Base-by-base conservation (phyloP, 1,140 invertebrate genomes). In the Drosophila santomea region DNA sequence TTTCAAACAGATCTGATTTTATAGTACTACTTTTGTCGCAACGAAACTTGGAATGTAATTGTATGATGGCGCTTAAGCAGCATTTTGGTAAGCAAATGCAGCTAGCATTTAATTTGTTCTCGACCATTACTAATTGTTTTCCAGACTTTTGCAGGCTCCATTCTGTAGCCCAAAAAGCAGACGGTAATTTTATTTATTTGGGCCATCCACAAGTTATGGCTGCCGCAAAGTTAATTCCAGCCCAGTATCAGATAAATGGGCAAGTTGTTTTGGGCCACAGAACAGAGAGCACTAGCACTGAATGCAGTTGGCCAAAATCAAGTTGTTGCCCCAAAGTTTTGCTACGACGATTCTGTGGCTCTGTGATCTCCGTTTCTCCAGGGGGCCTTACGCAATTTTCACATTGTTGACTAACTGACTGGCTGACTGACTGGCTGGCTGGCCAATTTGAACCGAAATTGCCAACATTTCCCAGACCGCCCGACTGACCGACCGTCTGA, bases 401-500 rank as follows among this genome's bases (percentile, higher is more conserved):
- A 66, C 73, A 74, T 74, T 74, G 72, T 74, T 25, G 45, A 43
- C 41, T 15, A n/a, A 41, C 39, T 15, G 5, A 39, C 38, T 20
- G 20, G 4, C 41, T 17, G 2, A 43, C 41, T 10, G 8, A 10
- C 41, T 8, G 15, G 10, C 15, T 25, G 23, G 17, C n/a, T 38
- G 79, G 48, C 48, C 48, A 79, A 76, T 69, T 74, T 76, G 58
- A 39, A 39, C 78, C 78, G 64, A 78, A 82, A 78, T 82, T 68
- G 75, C 80, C 41, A 74, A 63, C 72, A 74, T 50, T 85, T 85
- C 82, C 78, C 81, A 85, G 78, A 47, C 38, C 38, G 44, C 15
- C 41, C 56, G 50, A 15, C 41, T 55, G 36, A 12, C 14, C 3
- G 11, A 39, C 14, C 38, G 50, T 23, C 41, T 59, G 64, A 67